Evolutionary conservation across 2,113 vertebrate genomes (phyloP).

Genomic region (Lynx canadensis): DNA sequence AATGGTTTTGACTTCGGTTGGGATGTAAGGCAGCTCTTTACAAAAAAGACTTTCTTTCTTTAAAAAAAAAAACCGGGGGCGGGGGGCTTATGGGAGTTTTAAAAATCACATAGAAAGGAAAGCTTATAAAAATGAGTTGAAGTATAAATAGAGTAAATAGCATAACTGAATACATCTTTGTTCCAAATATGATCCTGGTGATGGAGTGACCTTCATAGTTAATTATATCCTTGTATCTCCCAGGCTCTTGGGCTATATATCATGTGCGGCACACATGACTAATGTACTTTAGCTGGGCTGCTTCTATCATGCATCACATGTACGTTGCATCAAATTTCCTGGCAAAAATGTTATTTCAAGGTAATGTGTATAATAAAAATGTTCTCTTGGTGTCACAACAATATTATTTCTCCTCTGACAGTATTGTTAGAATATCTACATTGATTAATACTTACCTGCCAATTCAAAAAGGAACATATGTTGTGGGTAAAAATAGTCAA

Average conservation of each 20-base stretch:
- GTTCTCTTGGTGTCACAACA: not conserved
- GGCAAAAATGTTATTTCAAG: constrained; percentile 74
- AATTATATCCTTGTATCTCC: not conserved
- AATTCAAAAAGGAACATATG: not conserved
- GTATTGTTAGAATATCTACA: constrained; percentile 6
- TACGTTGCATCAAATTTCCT: not conserved
- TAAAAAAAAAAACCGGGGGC: not conserved
- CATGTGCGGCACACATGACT: not conserved
- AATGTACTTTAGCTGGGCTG: not conserved
- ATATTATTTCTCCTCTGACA: constrained; percentile 46
- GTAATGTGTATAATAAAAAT: constrained; percentile 68
- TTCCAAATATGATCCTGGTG: not conserved
- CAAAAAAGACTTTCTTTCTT: not conserved
- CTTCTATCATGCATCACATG: not conserved
- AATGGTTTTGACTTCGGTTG: constrained; percentile 13
- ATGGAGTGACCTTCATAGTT: constrained; percentile 59
- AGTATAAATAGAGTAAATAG: not conserved
- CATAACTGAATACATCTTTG: not conserved
- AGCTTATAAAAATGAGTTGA: constrained; percentile 16
- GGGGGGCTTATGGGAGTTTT: not conserved
- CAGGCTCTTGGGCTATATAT: not conserved
- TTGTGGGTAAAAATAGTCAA: not conserved
- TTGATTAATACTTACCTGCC: constrained; percentile 59
- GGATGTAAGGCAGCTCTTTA: constrained; percentile 11
- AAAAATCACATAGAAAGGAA: constrained; percentile 29